phyloP scores from a whole-genome alignment of 2,113 vertebrate genomes.

The Limnothrissa miodon region DNA sequence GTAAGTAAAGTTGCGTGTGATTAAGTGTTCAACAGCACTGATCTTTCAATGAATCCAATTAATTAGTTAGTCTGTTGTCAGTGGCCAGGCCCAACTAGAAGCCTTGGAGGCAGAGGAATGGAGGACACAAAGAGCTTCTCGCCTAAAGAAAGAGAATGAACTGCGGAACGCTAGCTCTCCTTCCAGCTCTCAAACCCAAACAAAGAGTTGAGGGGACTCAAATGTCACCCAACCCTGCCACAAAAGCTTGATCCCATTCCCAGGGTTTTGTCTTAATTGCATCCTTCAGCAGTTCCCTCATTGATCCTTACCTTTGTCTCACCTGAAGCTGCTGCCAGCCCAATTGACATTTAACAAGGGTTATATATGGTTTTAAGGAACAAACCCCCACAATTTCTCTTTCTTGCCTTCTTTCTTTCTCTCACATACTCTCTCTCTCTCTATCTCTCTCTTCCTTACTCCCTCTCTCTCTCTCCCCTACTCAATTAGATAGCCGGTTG shows the following conservation, averaged over 20 bases:
- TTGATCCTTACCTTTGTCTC: constrained; percentile 31
- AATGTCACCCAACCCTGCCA: constrained; percentile 55
- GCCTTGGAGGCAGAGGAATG: background rate
- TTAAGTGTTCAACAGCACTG: background rate
- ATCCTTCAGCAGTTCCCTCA: constrained; percentile 40
- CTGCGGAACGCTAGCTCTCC: constrained; percentile 23
- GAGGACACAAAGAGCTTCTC: background rate
- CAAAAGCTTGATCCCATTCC: constrained; percentile 42
- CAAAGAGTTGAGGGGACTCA: constrained; percentile 26
- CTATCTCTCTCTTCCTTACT: constrained; percentile 25
- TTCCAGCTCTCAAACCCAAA: constrained; percentile 31
- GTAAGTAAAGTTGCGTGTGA: background rate
- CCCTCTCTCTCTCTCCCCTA: constrained; percentile 50
- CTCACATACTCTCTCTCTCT: constrained; percentile 36
- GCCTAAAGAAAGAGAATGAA: constrained; percentile 17
- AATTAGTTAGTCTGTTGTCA: background rate
- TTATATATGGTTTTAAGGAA: constrained; percentile 30
- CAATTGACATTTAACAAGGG: constrained; percentile 28
- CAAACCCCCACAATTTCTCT: background rate
- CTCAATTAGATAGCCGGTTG: constrained; percentile 68
- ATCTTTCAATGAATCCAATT: constrained; percentile 3
- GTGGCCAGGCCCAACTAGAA: background rate
- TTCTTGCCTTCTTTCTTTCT: constrained; percentile 36
- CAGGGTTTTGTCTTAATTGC: constrained; percentile 57
- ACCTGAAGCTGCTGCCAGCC: constrained; percentile 14